Evolutionary conservation across 2,113 vertebrate genomes (phyloP).

Genomic region (Mola mola): DNA sequence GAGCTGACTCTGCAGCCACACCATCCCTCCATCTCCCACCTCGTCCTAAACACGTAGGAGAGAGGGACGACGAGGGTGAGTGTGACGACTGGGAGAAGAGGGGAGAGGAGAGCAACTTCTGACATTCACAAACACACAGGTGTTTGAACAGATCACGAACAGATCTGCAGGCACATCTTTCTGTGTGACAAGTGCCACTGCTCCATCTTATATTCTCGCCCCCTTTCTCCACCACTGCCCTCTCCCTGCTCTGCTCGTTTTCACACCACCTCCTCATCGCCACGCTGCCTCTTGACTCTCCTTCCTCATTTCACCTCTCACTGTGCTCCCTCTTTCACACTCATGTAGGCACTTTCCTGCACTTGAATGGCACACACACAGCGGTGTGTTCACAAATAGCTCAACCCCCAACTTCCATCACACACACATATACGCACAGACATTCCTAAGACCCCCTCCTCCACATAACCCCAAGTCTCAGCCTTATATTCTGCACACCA

Average conservation of each 20-base stretch:
- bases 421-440: constrained; percentile 27
- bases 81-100: constrained; percentile 30
- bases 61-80: constrained; percentile 15
- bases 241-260: constrained; percentile 16
- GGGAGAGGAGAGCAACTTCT: constrained; percentile 51
- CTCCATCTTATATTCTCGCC: constrained; percentile 19
- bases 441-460: constrained; percentile 67
- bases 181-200: constrained; percentile 58
- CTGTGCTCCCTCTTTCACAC: constrained; percentile 27
- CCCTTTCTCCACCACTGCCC: constrained; percentile 19
- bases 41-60: constrained; percentile 21
- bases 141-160: constrained; percentile 64
- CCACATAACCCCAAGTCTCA: constrained; percentile 56
- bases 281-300: constrained; percentile 10
- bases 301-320: constrained; percentile 5
- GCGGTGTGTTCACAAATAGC: constrained; percentile 42
- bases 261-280: constrained; percentile 11
- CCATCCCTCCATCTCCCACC: constrained; percentile 28
- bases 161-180: constrained; percentile 62
- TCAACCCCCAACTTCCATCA: constrained; percentile 22
- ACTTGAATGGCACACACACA: constrained; percentile 37
- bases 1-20: constrained; percentile 68
- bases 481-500: constrained; percentile 47
- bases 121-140: constrained; percentile 54
- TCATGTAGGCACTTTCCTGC: constrained; percentile 28